These are phyloP conservation scores for Hestina assimilis DNA, from an alignment of 1,140 invertebrate genomes.

Conservation along the genomic window DNA sequence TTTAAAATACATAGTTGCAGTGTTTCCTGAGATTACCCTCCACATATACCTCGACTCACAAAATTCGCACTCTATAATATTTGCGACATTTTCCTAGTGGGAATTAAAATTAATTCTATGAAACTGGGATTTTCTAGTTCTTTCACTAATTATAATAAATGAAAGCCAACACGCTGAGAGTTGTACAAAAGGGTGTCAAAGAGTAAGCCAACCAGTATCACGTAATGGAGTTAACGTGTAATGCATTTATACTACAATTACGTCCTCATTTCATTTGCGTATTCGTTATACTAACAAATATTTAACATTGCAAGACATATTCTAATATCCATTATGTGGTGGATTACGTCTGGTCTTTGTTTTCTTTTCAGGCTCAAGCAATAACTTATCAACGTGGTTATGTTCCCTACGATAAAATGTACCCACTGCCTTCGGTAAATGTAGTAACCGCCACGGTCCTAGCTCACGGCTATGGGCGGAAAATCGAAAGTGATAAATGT, in stretches of 20 bases:
- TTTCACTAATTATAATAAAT: slow-evolving; percentile 69
- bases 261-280: slow-evolving; percentile 45
- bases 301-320: not conserved
- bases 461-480: slow-evolving; percentile 41
- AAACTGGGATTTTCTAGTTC: not conserved
- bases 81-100: too few species aligned
- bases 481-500: slow-evolving; percentile 69
- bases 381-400: not conserved
- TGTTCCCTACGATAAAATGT: slow-evolving; percentile 6
- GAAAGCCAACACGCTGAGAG: slow-evolving; percentile 61
- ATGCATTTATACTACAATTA: slow-evolving; percentile 68
- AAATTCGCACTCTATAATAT: too few species aligned
- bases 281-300: not conserved
- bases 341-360: not conserved
- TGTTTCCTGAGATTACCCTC: too few species aligned
- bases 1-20: too few species aligned
- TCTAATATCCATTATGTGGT: too few species aligned
- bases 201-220: slow-evolving; percentile 34
- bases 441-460: slow-evolving; percentile 19
- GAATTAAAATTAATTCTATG: not conserved
- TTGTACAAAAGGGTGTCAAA: slow-evolving; percentile 44
- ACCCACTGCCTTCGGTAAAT: slow-evolving; percentile 1
- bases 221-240: slow-evolving; percentile 72
- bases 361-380: not conserved
- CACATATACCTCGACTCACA: too few species aligned